Conservation (phyloP, 1,140 invertebrate genomes). For the Penaeus japonicus region DNA sequence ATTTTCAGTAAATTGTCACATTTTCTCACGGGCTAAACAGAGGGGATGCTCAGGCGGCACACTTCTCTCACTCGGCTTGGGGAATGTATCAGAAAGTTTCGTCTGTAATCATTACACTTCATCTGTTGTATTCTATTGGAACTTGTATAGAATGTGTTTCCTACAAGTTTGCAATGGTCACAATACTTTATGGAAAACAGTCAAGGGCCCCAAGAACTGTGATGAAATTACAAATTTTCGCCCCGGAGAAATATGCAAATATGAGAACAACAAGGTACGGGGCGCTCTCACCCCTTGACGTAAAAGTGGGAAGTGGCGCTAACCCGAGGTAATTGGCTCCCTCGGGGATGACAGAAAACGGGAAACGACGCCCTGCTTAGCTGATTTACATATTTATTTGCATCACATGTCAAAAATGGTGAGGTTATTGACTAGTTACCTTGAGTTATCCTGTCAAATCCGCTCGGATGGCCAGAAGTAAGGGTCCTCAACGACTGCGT, state of each 20-base stretch:
- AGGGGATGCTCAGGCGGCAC: not conserved
- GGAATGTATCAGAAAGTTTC: conserved; percentile 29
- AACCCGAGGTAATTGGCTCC: conserved; percentile 58
- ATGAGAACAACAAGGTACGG: too few species aligned
- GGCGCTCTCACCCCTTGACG: conserved; percentile 29
- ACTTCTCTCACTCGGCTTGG: conserved; percentile 30
- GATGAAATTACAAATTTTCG: too few species aligned
- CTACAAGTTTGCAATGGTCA: too few species aligned
- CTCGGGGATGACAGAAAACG: conserved; percentile 55
- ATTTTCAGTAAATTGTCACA: conserved; percentile 55
- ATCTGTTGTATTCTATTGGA: too few species aligned
- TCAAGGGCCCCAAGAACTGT: too few species aligned
- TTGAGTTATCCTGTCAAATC: conserved; percentile 59
- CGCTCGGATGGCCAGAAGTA: conserved; percentile 51
- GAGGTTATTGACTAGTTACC: conserved; percentile 59
- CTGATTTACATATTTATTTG: conserved; percentile 60
- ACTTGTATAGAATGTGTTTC: too few species aligned
- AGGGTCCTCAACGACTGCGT: conserved; percentile 8
- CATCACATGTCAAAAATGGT: conserved; percentile 59
- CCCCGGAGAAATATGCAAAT: too few species aligned
- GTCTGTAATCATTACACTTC: not conserved
- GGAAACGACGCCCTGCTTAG: conserved; percentile 52
- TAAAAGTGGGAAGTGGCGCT: conserved; percentile 49
- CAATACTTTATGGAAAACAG: too few species aligned
- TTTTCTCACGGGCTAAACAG: conserved; percentile 51